Conservation (phyloP, 2,113 vertebrate species). For the Microtus pennsylvanicus region DNA sequence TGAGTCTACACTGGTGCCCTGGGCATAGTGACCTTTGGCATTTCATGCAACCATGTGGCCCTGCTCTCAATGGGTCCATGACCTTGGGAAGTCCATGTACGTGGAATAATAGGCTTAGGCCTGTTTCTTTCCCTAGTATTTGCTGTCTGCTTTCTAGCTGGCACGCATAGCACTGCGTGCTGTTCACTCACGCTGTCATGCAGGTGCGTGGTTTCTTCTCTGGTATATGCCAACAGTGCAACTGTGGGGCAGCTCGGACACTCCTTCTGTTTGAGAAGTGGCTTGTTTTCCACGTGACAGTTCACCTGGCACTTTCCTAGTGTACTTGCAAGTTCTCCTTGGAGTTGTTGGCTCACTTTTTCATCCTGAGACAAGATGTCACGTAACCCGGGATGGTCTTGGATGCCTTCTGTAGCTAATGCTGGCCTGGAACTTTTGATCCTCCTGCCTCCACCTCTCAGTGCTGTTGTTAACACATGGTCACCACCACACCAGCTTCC, state of each 20-base stretch:
- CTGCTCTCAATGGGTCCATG: background rate
- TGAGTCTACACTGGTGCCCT: background rate
- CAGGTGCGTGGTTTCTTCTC: background rate
- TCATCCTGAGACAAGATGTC: background rate
- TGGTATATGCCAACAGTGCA: background rate
- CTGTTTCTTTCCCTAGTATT: background rate
- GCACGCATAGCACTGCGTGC: no score
- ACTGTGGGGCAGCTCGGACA: background rate
- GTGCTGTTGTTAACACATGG: background rate
- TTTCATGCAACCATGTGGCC: background rate
- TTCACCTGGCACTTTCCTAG: background rate
- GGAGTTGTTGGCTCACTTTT: background rate
- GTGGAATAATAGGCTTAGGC: background rate
- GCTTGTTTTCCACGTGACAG: background rate
- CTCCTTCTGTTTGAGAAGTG: background rate
- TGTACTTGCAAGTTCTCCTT: background rate
- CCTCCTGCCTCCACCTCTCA: background rate
- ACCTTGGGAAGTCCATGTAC: background rate
- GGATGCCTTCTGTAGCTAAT: background rate
- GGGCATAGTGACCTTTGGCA: background rate
- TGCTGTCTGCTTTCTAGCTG: background rate
- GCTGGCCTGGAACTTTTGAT: background rate
- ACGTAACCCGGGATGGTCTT: background rate
- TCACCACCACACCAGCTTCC: background rate
- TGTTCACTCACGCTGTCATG: no score